These are phyloP conservation scores for Haemorhous mexicanus DNA, from an alignment of 2,113 vertebrate genomes.

Conservation along the genomic window DNA sequence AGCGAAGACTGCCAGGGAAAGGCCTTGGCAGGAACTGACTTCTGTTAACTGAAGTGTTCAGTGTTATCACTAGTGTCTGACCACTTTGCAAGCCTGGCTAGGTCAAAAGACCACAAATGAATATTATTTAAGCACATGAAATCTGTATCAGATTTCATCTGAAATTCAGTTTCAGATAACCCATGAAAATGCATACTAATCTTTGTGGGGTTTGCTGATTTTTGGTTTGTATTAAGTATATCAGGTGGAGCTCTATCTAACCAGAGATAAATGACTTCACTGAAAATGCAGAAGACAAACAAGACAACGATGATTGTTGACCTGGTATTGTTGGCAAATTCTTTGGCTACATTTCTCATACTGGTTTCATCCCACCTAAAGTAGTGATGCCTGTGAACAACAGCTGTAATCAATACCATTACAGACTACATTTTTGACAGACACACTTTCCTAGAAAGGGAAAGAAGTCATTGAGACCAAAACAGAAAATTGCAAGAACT, in stretches of 20 bases:
- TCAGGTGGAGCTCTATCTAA: neutral
- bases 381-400: neutral
- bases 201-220: neutral
- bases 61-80: neutral
- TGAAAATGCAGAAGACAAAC: neutral
- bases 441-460: neutral
- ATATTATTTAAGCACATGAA: neutral
- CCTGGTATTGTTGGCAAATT: neutral
- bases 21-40: neutral
- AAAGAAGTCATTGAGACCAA: neutral
- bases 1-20: neutral
- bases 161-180: neutral
- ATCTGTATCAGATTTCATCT: neutral
- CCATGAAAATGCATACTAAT: neutral
- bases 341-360: neutral
- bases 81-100: neutral
- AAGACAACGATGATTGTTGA: neutral
- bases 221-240: neutral
- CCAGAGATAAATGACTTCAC: neutral
- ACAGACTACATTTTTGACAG: neutral
- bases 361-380: neutral
- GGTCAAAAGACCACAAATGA: neutral
- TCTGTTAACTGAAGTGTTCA: neutral
- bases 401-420: neutral
- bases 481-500: neutral